Percentiles rank a stretch among this genome's conserved stretches.
Evolutionary conservation across 2,113 vertebrate genomes (phyloP).

Genomic region (Orthochromis indermauri): DNA sequence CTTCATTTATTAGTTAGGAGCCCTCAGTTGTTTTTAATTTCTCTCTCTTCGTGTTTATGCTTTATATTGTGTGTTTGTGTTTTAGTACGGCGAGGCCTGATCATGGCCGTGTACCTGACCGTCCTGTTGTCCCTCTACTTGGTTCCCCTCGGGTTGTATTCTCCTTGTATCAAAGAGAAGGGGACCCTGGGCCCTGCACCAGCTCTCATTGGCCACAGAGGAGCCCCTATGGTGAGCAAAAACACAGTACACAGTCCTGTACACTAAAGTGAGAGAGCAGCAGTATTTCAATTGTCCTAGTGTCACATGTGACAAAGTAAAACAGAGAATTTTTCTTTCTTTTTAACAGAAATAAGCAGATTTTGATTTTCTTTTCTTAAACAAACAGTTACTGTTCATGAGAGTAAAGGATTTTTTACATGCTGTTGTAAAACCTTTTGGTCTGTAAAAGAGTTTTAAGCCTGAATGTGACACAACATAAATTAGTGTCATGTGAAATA

Average conservation of each 20-base stretch:
- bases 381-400: neutral
- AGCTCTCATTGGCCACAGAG: slow-evolving; percentile 82
- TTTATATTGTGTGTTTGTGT: neutral
- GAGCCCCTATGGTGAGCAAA: slow-evolving; percentile 84
- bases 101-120: slow-evolving; percentile 74
- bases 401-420: neutral
- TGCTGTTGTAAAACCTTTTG: accelerated
- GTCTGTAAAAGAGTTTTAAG: neutral
- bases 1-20: neutral
- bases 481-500: neutral
- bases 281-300: neutral
- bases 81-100: slow-evolving; percentile 73
- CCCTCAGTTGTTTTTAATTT: neutral
- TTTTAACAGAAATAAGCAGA: neutral
- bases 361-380: neutral
- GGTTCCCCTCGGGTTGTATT: slow-evolving; percentile 84
- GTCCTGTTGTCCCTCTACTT: slow-evolving; percentile 78
- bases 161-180: slow-evolving; percentile 82
- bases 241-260: neutral
- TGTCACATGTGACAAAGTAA: neutral
- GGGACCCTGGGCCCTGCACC: slow-evolving; percentile 81
- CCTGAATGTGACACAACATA: neutral
- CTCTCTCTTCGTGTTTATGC: neutral
- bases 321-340: neutral
- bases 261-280: neutral